Evolutionary conservation across 2,113 vertebrate species (phyloP), one percentile per base, ranked within the genome.

Genomic region (Cranoglanis bouderius): DNA sequence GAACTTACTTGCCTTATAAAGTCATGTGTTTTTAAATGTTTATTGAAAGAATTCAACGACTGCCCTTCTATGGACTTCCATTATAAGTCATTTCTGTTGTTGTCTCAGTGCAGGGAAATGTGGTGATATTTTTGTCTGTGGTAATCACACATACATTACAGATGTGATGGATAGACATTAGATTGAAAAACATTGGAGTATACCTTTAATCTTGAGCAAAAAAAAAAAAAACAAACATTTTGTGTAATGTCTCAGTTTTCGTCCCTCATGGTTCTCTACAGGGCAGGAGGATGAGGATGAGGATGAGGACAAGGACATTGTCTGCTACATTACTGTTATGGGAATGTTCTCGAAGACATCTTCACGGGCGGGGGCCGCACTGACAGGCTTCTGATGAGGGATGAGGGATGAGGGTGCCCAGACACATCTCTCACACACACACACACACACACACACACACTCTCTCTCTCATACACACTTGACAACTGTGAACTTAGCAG

Each of bases 401-500:
- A 75, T 65, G 90, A 82, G 74, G 85, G 43, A 75, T 29, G 75
- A 75, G 86, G 81, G 61, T 57, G 86, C 84, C 87, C 86, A 67
- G 82, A 84, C 24, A 70, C 38, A 13, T 40, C 85, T 77, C 51
- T 1, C 53, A 55, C 16, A 55, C 53, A 55, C 53, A 55, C 14
- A 18, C 35, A 72, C 67, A 70, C 72, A 24, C 38, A 40, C 21
- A n/a, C 29, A 13, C 74, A 10, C 49, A 53, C 49, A 53, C 78
- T 19, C 1, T 24, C 43, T 8, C 65, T 21, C 51, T 85, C 49
- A 88, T 83, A 89, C 85, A 84, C 82, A 88, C 85, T 72, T 90
- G 91, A 90, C 91, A 91, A 90, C 89, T 89, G 89, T 87, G 87
- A 91, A 90, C 89, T 91, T 86, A 65, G 84, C 83, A 63, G 86